Base-by-base conservation (phyloP, 1,140 invertebrate species). In the Dryas iulia region DNA sequence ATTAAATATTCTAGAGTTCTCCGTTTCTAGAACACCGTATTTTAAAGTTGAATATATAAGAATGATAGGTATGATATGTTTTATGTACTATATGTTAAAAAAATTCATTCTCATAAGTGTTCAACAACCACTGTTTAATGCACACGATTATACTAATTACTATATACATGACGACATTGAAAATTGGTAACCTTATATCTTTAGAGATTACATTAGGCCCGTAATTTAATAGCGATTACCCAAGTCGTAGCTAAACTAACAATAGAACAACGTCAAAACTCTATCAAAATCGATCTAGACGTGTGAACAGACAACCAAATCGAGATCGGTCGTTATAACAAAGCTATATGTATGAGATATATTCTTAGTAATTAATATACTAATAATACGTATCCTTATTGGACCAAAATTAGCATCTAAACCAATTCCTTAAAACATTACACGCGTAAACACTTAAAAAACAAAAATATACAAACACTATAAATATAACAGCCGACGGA, bases 381-480 rank as follows among this genome's bases (percentile, higher is more conserved):
- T 30, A 60, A 59, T 60, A 59, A 60, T 67, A 59, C 35, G 24
- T 59, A 59, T 54, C n/a, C 30, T 69, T 62, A 69, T 70, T 71
- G 68, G 64, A 72, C 69, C 62, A 69, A 56, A 76, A 72, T 71
- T 67, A 82, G 71, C 70, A 76, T 18, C 57, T 56, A 62, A 69
- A 62, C 59, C 57, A 66, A 66, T 66, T 59, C 64, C 56, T 59
- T 53, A 60, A 53, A 47, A 47, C 39, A 47, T 47, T 47, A 47
- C 39, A 18, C 2, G 14, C 33, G 1, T 39, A 39, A 61, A 63
- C 54, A 66, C 59, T 64, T 66, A 59, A 64, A 56, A 87, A 86
- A 87, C 81, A 86, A 83, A 89, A 87, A 90, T 90, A 87, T 86
- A 90, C 86, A 90, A 81, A 81, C 73, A 87, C 75, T 86, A 89